Evolutionary conservation across 2,888 invertebrate genomes (phyloP).

Genomic region (Volucella bombylans): DNA sequence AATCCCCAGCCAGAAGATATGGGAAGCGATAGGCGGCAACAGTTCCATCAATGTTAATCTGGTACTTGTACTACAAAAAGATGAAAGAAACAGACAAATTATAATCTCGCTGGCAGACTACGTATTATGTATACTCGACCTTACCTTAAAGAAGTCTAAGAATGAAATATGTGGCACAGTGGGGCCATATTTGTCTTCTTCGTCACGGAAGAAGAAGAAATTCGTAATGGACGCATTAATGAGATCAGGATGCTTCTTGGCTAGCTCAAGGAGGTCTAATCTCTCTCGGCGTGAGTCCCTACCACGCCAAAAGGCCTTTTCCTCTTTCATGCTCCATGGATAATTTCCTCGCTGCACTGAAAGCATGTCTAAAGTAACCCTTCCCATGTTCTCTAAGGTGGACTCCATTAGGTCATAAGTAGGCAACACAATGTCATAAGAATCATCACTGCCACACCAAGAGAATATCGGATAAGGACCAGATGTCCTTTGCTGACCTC

Average conservation of each 20-base stretch:
- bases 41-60: conserved; percentile 96
- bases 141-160: conserved; percentile 96
- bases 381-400: conserved; percentile 95
- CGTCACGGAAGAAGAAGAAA: conserved; percentile 96
- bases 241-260: conserved; percentile 88
- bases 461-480: conserved; percentile 92
- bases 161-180: conserved; percentile 93
- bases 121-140: background rate
- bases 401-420: conserved; percentile 98
- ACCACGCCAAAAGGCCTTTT: conserved; percentile 94
- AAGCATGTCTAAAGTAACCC: conserved; percentile 94
- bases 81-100: background rate
- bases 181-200: conserved; percentile 93
- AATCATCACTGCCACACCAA: conserved; percentile 96
- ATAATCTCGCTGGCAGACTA: background rate
- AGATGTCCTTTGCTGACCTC: conserved; percentile 81
- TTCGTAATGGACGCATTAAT: conserved; percentile 96
- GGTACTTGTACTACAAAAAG: conserved; percentile 92
- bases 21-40: conserved; percentile 98
- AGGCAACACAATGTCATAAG: conserved; percentile 94
- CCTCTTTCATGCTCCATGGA: conserved; percentile 89
- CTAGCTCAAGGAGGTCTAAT: conserved; percentile 90
- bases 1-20: conserved; percentile 93
- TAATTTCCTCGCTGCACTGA: conserved; percentile 91
- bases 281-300: conserved; percentile 94